Percentiles rank a stretch among this genome's conserved stretches.
phyloP scores from a whole-genome alignment of 2,888 invertebrate genomes.

The Stenotaenia linearis region DNA sequence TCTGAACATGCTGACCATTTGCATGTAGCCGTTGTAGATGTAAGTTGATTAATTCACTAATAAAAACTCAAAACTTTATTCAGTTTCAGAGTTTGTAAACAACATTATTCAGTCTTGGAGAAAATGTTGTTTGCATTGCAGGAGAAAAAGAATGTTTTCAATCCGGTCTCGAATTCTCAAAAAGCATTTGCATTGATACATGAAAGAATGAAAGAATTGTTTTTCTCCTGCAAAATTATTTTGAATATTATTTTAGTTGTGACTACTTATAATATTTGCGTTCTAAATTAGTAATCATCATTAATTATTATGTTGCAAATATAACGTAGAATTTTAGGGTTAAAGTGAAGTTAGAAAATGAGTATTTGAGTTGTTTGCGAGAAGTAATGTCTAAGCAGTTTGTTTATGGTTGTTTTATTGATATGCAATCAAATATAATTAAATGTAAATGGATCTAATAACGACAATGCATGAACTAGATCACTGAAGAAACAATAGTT shows the following conservation, averaged over 20 bases:
- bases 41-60: slow-evolving; percentile 30
- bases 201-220: too few species aligned
- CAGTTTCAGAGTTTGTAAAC: neutral
- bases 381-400: too few species aligned
- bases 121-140: neutral
- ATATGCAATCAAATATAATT: neutral
- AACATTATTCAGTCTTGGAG: neutral
- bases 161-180: neutral
- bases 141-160: neutral
- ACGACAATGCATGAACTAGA: slow-evolving; percentile 16
- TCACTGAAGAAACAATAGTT: neutral
- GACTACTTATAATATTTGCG: too few species aligned
- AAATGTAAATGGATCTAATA: neutral
- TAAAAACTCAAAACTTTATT: neutral
- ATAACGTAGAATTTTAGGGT: too few species aligned
- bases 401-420: neutral
- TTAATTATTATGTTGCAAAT: too few species aligned
- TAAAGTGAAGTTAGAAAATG: too few species aligned
- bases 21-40: neutral
- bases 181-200: neutral
- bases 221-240: too few species aligned
- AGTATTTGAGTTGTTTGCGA: too few species aligned
- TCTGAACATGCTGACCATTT: neutral
- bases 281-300: too few species aligned
- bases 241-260: too few species aligned